phyloP scores from a whole-genome alignment of 37 sponge, comb jelly and placozoan species.

The Diacarnus erythraeanus region DNA sequence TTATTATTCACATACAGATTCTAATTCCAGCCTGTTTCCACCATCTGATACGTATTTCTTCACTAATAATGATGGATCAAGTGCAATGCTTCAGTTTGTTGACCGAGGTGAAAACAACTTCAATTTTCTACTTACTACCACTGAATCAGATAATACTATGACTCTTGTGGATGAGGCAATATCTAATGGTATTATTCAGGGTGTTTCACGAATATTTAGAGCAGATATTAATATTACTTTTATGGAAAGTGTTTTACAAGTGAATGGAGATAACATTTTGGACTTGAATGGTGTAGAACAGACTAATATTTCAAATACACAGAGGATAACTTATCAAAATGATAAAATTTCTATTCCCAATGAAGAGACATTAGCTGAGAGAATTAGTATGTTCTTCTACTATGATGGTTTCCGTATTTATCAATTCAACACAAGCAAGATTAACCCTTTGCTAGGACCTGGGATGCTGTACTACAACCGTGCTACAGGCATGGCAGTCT shows the following conservation, averaged over 20 bases:
- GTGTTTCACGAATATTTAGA: no score
- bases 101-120: background rate
- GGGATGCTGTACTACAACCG: background rate
- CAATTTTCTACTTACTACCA: constrained; percentile 3
- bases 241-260: background rate
- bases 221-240: no score
- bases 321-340: background rate
- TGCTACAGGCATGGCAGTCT: constrained; percentile 1
- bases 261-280: constrained; percentile 1
- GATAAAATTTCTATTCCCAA: background rate
- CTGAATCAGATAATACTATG: constrained; percentile 12
- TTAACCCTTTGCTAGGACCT: background rate
- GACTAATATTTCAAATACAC: background rate
- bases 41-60: background rate
- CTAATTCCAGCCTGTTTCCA: constrained; percentile 1
- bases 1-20: constrained; percentile 3
- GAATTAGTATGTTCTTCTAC: constrained; percentile 2
- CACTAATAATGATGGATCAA: constrained; percentile 11
- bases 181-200: no score
- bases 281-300: background rate
- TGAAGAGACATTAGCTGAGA: background rate
- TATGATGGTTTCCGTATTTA: constrained; percentile 30
- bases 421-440: constrained; percentile 3
- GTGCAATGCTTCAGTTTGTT: background rate
- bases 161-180: background rate